These are phyloP conservation scores for Sylvicola fuscatus DNA, from an alignment of 2,888 invertebrate genomes.

Conservation along the genomic window DNA sequence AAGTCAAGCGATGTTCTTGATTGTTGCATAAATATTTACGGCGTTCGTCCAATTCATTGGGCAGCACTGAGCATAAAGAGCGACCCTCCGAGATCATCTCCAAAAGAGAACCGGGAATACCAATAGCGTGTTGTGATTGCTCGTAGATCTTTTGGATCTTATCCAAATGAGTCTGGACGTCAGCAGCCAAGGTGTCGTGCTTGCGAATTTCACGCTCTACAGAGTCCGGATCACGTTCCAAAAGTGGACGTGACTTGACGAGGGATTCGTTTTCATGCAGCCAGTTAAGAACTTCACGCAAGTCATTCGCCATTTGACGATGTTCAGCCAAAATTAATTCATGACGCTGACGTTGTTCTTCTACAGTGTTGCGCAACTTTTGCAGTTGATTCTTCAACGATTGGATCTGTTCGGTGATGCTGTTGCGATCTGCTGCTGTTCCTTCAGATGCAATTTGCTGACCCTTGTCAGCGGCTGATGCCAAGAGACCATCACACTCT, in stretches of 20 bases:
- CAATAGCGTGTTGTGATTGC: conserved; percentile 49
- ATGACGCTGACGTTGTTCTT: conserved; percentile 69
- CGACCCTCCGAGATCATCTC: conserved; percentile 75
- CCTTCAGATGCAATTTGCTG: conserved; percentile 85
- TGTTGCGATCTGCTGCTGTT: conserved; percentile 66
- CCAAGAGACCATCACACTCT: conserved; percentile 72
- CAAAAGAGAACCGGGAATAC: conserved; percentile 55
- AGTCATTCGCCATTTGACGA: conserved; percentile 58
- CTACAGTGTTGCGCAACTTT: conserved; percentile 57
- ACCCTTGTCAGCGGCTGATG: conserved; percentile 78
- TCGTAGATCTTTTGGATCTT: conserved; percentile 50
- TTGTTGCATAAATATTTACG: conserved; percentile 61
- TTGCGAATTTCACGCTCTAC: conserved; percentile 65
- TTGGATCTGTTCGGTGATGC: conserved; percentile 71
- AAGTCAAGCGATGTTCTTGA: conserved; percentile 53
- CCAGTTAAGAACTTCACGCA: conserved; percentile 68
- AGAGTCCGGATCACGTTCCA: conserved; percentile 56
- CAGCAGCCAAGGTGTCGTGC: conserved; percentile 44
- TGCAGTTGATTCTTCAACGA: conserved; percentile 68
- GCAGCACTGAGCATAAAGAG: conserved; percentile 54
- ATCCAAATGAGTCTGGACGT: conserved; percentile 47
- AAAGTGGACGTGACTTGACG: conserved; percentile 61
- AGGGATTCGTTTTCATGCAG: conserved; percentile 62
- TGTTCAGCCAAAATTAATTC: conserved; percentile 77
- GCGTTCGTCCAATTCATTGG: conserved; percentile 60